These are phyloP conservation scores for Gryon sp. DNA, from an alignment of 1,140 invertebrate genomes.

Conservation along the genomic window DNA sequence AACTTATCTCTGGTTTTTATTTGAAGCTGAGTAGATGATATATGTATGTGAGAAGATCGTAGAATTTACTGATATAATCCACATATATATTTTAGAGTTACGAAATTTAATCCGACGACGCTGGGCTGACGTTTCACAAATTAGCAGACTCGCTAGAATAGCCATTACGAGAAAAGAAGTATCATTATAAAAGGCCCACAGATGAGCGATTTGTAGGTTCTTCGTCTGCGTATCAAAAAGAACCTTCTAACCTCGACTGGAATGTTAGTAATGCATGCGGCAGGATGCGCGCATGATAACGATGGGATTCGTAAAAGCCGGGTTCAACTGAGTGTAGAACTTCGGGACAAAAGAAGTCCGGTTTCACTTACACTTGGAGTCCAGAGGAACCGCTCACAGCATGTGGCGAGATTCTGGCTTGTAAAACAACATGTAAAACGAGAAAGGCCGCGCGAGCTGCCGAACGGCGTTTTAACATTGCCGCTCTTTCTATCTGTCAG, in stretches of 20 bases:
- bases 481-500: slow-evolving; percentile 66
- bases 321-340: too few species aligned
- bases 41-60: slow-evolving; percentile 3
- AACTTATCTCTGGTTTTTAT: too few species aligned
- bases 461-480: slow-evolving; percentile 36
- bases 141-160: slow-evolving; percentile 43
- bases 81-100: slow-evolving; percentile 44
- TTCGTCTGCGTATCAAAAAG: slow-evolving; percentile 45
- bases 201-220: slow-evolving; percentile 29
- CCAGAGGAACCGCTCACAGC: slow-evolving; percentile 65
- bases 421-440: slow-evolving; percentile 80
- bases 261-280: slow-evolving; percentile 59
- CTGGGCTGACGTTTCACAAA: slow-evolving; percentile 52
- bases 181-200: slow-evolving; percentile 38
- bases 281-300: slow-evolving; percentile 51
- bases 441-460: slow-evolving; percentile 68
- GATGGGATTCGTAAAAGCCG: slow-evolving; percentile 22
- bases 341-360: slow-evolving; percentile 60
- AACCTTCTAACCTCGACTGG: slow-evolving; percentile 40
- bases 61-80: slow-evolving; percentile 49
- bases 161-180: slow-evolving; percentile 46
- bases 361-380: slow-evolving; percentile 56
- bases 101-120: slow-evolving; percentile 53
- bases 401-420: slow-evolving; percentile 72
- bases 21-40: slow-evolving; percentile 11